Evolutionary conservation across 2,113 vertebrate genomes (phyloP), one percentile per base, ranked within the genome.

Genomic region (Penelope pileata): DNA sequence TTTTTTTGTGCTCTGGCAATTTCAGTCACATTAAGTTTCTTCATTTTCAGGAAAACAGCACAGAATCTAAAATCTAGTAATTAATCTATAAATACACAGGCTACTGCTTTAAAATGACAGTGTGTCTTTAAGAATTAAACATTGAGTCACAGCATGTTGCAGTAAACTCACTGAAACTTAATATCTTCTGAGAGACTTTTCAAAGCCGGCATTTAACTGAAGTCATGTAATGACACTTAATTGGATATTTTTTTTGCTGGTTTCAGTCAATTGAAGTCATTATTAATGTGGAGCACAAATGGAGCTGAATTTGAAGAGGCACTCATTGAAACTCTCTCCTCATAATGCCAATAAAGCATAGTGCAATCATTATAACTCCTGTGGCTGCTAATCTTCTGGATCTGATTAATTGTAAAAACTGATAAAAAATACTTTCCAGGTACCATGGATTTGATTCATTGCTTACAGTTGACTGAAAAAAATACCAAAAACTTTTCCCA

Each of bases 161-260:
- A 76, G 38, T 90, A 91, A 88, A 86, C 67, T 93, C 69, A 74
- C 13, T 85, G 74, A 94, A 97, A 96, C 47, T 48, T 94, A 87
- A 9, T 92, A 93, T 81, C 40, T 91, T 93, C 38, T 45, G 58
- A 93, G 68, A 90, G 45, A 91, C 40, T 92, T 90, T 94, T 91
- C 86, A 85, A 96, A 95, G 68, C 23, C 1, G 9, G 6, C 22
- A 3, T 96, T 96, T 96, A 78, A 92, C 76, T 88, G 45, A 96
- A 96, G 75, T 91, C 50, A 87, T 81, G 64, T 97, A 97, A 96
- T 96, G 88, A 93, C 36, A 94, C 62, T 96, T 95, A 96, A 96
- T 82, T 97, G 82, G 66, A 76, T 62, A 12, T 80, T 84, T 93
- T 58, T 92, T 67, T 85, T 42, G 6, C 43, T 76, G 22, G 75